Evolutionary conservation across 2,113 vertebrate species (phyloP).

Genomic region (Catagonus wagneri): DNA sequence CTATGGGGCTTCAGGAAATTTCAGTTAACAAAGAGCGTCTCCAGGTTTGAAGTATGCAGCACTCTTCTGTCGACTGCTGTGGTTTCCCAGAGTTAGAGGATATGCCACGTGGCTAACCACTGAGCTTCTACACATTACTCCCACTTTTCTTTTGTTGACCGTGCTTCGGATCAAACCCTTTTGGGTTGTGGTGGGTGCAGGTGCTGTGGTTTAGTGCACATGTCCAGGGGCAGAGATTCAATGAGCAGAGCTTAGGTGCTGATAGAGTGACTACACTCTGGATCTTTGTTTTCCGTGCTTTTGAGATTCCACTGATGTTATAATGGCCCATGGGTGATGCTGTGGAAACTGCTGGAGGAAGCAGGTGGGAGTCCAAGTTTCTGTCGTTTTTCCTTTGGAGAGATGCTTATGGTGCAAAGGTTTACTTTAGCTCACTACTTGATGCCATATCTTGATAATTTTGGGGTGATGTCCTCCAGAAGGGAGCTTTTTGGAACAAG

Average conservation of each 20-base stretch:
- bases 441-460: neutral
- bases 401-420: neutral
- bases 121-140: neutral
- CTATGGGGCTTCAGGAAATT: neutral
- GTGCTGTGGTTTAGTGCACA: constrained; percentile 22
- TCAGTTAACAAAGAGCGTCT: neutral
- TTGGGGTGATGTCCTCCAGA: neutral
- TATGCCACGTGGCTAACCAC: neutral
- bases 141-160: neutral
- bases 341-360: neutral
- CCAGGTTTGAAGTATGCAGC: neutral
- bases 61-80: neutral
- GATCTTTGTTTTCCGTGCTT: constrained; percentile 17
- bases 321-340: neutral
- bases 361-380: neutral
- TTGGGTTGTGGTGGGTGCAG: constrained; percentile 38
- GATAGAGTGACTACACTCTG: constrained; percentile 11
- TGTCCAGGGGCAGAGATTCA: constrained; percentile 12
- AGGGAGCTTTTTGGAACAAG: neutral
- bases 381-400: neutral
- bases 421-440: neutral
- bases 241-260: neutral
- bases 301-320: constrained; percentile 33
- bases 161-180: neutral
- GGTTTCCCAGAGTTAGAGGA: neutral